A percentile compares a stretch with the other conserved stretches of the same genome.
phyloP scores from a whole-genome alignment of 2,888 invertebrate genomes.

The Choristoneura rosaceana region DNA sequence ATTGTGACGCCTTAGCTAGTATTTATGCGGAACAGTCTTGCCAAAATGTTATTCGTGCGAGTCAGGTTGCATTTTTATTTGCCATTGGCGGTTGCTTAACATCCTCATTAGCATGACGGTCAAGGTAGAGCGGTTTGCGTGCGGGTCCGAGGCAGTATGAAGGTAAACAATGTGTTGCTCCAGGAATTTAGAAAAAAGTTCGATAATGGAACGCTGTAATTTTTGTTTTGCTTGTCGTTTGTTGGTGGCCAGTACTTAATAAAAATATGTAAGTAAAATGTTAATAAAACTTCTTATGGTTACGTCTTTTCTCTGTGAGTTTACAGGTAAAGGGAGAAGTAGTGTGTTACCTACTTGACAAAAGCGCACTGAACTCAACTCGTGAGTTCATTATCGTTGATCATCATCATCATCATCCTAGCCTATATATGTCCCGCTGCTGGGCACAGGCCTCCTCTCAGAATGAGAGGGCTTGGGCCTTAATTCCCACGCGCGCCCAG shows the following conservation, averaged over 20 bases:
- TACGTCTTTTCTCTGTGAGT: too few relatives aligned
- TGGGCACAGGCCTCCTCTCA: too few relatives aligned
- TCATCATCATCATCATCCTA: too few relatives aligned
- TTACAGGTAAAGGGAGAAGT: too few relatives aligned
- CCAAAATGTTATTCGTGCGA: not conserved
- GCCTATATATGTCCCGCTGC: too few relatives aligned
- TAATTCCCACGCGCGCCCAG: too few relatives aligned
- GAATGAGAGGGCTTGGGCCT: too few relatives aligned
- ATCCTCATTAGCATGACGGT: slow-evolving; percentile 42
- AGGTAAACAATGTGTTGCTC: slow-evolving; percentile 9
- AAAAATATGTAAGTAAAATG: not conserved
- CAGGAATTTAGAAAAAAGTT: slow-evolving; percentile 4
- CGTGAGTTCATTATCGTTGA: too few relatives aligned
- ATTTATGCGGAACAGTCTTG: not conserved
- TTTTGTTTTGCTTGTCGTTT: not conserved
- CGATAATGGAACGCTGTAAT: not conserved
- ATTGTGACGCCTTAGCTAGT: too few relatives aligned
- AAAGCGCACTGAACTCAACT: too few relatives aligned
- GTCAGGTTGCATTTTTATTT: slow-evolving; percentile 22
- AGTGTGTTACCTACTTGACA: too few relatives aligned
- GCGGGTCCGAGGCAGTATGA: not conserved
- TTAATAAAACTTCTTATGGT: too few relatives aligned
- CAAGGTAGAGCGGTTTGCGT: slow-evolving; percentile 34
- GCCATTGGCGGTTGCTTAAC: slow-evolving; percentile 37
- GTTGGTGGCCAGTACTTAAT: not conserved